Evolutionary conservation across 2,888 invertebrate species (phyloP), one percentile per base, ranked within the genome.

Genomic region (Leptarthrus brevirostris): DNA sequence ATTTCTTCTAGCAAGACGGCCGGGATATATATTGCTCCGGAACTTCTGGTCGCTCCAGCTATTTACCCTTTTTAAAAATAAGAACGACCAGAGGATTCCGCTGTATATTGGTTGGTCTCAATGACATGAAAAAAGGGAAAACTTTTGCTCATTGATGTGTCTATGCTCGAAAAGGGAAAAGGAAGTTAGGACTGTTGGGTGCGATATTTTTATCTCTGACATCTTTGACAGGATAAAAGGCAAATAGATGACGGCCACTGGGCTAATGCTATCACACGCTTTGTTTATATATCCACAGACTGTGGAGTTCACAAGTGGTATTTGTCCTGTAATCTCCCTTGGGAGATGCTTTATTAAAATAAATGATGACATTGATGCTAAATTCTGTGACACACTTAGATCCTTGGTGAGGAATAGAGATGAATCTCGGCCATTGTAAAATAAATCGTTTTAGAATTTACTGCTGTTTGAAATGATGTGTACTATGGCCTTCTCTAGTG

Each of bases 261-360:
- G 30, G 49, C 26, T 69, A 52, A 34, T 52, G 49, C 34, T 52
- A 30, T 30, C 30, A 44, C 16, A 30, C 18, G 52, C 10, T 69
- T 69, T 69, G 69, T 69, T 69, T 69, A 69, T 30, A 10, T 20
- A 69, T 30, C 52, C 64, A 14, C 52, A 52, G 52, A 20, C 14
- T 14, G 30, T 10, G 24, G 22, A 20, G 52, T 26, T 52, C 52
- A 34, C 49, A 69, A 52, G 69, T 52, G 49, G 49, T 44, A 69
- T 69, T 36, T 52, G 26, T 52, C 5, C 52, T 52, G 69, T 69
- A 52, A 69, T 69, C 69, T 69, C 52, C 52, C 52, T 30, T n/a
- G 52, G 52, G 69, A 69, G 69, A 69, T 69, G 69, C 34, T 69
- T 69, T 69, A 69, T 69, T 49, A 69, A 69, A 69, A 69, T 69